Percentiles rank a stretch among this genome's conserved stretches.
Conservation (phyloP, 2,888 invertebrate species). For the Xestia rhomboidea region DNA sequence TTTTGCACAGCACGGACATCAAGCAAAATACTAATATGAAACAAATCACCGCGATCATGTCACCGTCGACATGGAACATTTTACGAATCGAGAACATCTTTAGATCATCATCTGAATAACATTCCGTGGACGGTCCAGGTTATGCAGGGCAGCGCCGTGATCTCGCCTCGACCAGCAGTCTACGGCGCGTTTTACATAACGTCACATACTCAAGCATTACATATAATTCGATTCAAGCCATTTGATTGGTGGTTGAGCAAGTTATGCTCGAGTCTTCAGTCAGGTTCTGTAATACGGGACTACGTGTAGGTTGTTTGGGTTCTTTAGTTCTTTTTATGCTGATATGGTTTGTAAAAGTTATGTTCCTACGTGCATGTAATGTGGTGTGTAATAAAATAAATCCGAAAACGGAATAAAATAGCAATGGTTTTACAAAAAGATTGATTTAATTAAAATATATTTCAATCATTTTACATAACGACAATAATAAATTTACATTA, state of each 20-base stretch:
- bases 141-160: conserved; percentile 30
- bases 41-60: conserved; percentile 28
- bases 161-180: conserved; percentile 10
- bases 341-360: not conserved
- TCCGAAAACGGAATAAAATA: conserved; percentile 49
- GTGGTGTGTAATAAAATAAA: not conserved
- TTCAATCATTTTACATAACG: conserved; percentile 38
- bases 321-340: not conserved
- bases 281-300: not conserved
- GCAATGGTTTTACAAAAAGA: conserved; percentile 20
- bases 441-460: conserved; percentile 43
- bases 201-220: not conserved
- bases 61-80: conserved; percentile 23
- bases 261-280: not conserved
- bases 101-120: not conserved
- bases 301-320: conserved; percentile 2
- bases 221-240: not conserved
- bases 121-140: not conserved
- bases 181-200: not conserved
- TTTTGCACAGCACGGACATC: conserved; percentile 26
- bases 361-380: conserved; percentile 19
- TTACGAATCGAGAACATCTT: not conserved
- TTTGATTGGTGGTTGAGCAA: not conserved
- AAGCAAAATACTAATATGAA: conserved; percentile 39
- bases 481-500: conserved; percentile 29